These are phyloP conservation scores for Aptenodytes forsteri DNA, from an alignment of 2,113 vertebrate species.

Conservation along the genomic window DNA sequence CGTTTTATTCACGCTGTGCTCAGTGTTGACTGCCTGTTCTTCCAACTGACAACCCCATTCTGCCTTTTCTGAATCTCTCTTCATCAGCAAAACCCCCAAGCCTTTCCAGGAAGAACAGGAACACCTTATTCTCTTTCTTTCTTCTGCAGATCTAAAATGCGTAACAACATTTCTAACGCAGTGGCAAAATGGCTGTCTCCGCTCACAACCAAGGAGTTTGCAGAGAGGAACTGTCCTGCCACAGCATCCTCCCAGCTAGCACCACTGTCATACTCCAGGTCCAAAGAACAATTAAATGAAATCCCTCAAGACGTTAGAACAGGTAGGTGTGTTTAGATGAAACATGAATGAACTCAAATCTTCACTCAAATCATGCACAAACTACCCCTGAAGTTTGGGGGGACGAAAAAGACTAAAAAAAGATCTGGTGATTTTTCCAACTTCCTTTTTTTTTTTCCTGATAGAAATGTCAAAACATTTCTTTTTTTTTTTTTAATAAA, in stretches of 20 bases:
- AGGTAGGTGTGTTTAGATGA: not conserved
- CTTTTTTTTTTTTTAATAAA: not conserved
- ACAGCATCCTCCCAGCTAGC: not conserved
- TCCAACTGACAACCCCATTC: not conserved
- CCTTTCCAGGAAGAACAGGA: not conserved
- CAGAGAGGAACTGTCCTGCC: not conserved
- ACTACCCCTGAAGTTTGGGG: not conserved
- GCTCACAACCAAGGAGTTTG: not conserved
- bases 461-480: not conserved
- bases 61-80: not conserved
- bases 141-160: not conserved
- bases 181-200: not conserved
- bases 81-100: not conserved
- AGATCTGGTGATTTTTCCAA: not conserved
- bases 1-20: not conserved
- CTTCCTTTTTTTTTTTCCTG: not conserved
- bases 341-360: not conserved
- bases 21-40: not conserved
- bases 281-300: not conserved
- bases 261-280: not conserved
- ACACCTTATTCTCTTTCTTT: not conserved
- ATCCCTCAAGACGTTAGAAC: not conserved
- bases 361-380: not conserved
- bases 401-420: not conserved
- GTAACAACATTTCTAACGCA: not conserved